Evolutionary conservation across 2,888 invertebrate genomes (phyloP).

Genomic region (Rugalucina vietnamica): DNA sequence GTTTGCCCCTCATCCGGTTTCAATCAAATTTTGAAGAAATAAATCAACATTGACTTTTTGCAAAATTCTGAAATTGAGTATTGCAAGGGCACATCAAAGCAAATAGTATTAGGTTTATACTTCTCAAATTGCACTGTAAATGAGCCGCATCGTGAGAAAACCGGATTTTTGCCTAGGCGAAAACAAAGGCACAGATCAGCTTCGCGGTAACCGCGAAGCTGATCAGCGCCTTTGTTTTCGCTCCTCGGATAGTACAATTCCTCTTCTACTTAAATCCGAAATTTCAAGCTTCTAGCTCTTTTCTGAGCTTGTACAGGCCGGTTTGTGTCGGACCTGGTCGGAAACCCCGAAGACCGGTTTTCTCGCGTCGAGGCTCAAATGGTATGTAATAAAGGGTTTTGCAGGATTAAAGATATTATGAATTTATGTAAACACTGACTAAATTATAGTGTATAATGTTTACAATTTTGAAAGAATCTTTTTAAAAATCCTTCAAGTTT

Average conservation of each 20-base stretch:
- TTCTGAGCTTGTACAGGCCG: no score
- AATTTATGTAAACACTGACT: background rate
- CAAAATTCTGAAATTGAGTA: background rate
- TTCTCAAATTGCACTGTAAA: conserved; percentile 11
- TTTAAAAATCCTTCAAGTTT: background rate
- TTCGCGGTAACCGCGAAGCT: no score
- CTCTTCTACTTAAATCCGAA: no score
- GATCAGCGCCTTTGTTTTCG: no score
- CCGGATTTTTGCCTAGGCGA: no score
- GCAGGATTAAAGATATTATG: background rate
- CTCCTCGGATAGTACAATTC: no score
- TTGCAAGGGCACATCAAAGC: background rate
- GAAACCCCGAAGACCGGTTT: no score
- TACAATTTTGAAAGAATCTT: background rate
- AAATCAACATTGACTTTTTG: conserved; percentile 21
- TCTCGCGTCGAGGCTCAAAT: no score
- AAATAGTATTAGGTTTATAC: conserved; percentile 5
- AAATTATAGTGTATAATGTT: background rate
- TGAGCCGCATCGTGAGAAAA: no score
- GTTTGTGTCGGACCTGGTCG: no score
- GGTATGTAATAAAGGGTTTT: conserved; percentile 13
- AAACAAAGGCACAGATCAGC: no score
- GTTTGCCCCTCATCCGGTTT: conserved; percentile 3
- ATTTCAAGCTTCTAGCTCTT: no score
- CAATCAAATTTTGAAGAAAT: conserved; percentile 30